These are phyloP conservation scores for Metacarcinus magister DNA, from an alignment of 2,888 invertebrate species.

Conservation along the genomic window DNA sequence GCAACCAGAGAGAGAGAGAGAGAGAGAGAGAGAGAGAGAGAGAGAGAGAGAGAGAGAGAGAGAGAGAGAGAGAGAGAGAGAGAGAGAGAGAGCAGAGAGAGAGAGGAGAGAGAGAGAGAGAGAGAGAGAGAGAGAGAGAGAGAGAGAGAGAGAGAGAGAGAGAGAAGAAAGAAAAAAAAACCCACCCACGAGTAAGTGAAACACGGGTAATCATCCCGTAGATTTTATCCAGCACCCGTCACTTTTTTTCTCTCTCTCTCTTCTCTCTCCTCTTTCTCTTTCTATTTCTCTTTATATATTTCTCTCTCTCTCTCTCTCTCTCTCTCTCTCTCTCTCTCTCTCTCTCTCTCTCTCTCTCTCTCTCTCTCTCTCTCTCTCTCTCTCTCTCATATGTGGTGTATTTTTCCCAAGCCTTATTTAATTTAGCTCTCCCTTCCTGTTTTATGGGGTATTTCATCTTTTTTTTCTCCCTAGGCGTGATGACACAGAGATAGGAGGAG, in stretches of 20 bases:
- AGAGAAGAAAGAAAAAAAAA: too few relatives aligned
- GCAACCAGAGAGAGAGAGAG: too few relatives aligned
- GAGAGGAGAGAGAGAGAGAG: too few relatives aligned
- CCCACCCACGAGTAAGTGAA: not conserved
- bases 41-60: too few relatives aligned
- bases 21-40: too few relatives aligned
- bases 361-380: slow-evolving; percentile 8
- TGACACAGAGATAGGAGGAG: not conserved
- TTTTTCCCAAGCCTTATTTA: not conserved
- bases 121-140: too few relatives aligned
- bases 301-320: slow-evolving; percentile 44
- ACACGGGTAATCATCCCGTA: not conserved
- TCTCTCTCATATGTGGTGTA: not conserved
- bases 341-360: slow-evolving; percentile 48
- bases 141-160: too few relatives aligned
- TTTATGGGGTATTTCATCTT: not conserved
- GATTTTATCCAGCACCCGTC: too few relatives aligned
- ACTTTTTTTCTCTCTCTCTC: not conserved
- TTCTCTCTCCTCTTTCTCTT: not conserved
- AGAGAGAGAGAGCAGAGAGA: too few relatives aligned
- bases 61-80: too few relatives aligned
- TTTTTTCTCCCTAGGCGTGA: not conserved
- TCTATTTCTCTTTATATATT: not conserved
- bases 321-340: slow-evolving; percentile 48
- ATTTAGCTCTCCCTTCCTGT: not conserved